Base-by-base conservation (phyloP, 2,113 vertebrate genomes). In the Dinomys branickii region DNA sequence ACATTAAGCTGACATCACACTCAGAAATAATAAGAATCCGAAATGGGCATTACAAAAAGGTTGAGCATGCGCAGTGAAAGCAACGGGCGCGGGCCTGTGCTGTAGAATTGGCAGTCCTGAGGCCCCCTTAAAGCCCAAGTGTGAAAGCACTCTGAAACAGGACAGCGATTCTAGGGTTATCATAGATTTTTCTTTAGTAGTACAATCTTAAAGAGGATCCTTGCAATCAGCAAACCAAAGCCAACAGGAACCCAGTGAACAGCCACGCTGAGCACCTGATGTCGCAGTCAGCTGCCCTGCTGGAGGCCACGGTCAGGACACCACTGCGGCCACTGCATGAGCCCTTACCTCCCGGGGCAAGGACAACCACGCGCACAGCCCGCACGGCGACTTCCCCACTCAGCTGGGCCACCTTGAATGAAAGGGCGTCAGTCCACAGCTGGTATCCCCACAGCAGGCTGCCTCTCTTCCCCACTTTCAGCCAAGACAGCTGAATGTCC, bases 121-220 rank as follows among this genome's bases (percentile, higher is more conserved):
- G n/a, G n/a, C n/a, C n/a, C n/a, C n/a, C n/a, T n/a, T n/a, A n/a
- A 99, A 99, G 81, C 99, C 28, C 59, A 73, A 24, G 11, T n/a
- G 99, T 99, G 98, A 99, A 99, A 0, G 99, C 99, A 85, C 99
- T 99, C 98, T 99, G 99, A 98, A 99, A 99, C 98, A 99, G 99
- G 69, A 99, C 98, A 87, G 99, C 99, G 93, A 99, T 99, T 80
- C 99, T 99, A 93, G 99, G 99, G 96, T 99, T 17, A 99, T 99
- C 0, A 97, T 16, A 19, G 96, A 0, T 97, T 99, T 99, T 80
- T 99, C 99, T 99, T 85, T 24, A 50, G 44, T 30, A 19, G 30
- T 7, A 65, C 44, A 65, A 63, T 26, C 28, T 44, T 44, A 65
- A 67, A 52, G 84, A 67, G 59, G 50, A 22, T 59, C 81, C n/a